phyloP scores from a whole-genome alignment of 2,888 invertebrate genomes.

The Eumerus sabulonum region DNA sequence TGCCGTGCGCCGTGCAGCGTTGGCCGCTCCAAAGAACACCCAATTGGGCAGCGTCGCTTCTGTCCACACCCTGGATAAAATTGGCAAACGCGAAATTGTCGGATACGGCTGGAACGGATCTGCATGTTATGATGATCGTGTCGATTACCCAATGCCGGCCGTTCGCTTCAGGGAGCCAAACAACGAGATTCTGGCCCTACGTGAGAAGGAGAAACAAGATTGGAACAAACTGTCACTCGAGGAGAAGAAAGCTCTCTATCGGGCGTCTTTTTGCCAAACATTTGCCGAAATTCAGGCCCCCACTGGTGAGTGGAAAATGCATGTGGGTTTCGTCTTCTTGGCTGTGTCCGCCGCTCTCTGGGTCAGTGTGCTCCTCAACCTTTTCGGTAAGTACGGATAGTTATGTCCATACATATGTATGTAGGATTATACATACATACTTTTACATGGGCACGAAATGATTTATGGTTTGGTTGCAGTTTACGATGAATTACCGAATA shows the following conservation, averaged over 20 bases:
- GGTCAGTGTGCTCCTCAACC: slow-evolving; percentile 75
- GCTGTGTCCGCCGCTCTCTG: slow-evolving; percentile 73
- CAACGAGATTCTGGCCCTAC: slow-evolving; percentile 87
- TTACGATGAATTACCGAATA: slow-evolving; percentile 83
- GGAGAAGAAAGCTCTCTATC: slow-evolving; percentile 96
- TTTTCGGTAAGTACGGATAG: slow-evolving; percentile 72
- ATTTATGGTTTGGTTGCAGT: slow-evolving; percentile 76
- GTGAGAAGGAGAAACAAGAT: slow-evolving; percentile 97
- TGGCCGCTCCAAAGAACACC: slow-evolving; percentile 71
- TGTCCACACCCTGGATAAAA: slow-evolving; percentile 78
- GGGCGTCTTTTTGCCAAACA: slow-evolving; percentile 96
- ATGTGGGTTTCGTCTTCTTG: slow-evolving; percentile 81
- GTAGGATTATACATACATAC: too few relatives aligned
- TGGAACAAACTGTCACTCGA: slow-evolving; percentile 94
- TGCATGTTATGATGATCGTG: slow-evolving; percentile 87
- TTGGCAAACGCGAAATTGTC: slow-evolving; percentile 94
- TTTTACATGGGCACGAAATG: not conserved
- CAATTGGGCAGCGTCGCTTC: slow-evolving; percentile 75
- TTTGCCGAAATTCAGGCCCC: slow-evolving; percentile 91
- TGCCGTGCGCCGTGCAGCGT: slow-evolving; percentile 73
- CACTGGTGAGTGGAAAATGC: slow-evolving; percentile 77
- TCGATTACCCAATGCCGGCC: slow-evolving; percentile 93
- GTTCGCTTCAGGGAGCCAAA: slow-evolving; percentile 89
- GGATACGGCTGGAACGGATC: slow-evolving; percentile 93
- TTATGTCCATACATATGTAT: too few relatives aligned